Conservation (phyloP, 1,140 invertebrate genomes). For the Cydia strobilella region DNA sequence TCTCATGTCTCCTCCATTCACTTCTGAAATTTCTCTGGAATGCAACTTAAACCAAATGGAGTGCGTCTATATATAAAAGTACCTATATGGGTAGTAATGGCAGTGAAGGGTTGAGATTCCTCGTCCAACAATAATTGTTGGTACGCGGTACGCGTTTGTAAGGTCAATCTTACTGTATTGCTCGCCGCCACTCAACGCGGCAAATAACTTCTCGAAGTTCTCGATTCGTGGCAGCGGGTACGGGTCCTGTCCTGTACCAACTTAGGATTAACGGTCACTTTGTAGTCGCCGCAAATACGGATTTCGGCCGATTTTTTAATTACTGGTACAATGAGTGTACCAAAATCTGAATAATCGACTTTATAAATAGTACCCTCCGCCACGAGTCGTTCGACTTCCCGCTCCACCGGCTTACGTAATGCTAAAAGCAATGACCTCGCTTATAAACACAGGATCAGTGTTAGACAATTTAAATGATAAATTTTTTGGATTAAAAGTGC, state of each 20-base stretch:
- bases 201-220: no score
- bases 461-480: conserved; percentile 35
- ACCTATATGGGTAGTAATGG: no score
- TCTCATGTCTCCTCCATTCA: no score
- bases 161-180: no score
- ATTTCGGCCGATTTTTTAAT: conserved; percentile 39
- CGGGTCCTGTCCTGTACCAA: no score
- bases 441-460: conserved; percentile 36
- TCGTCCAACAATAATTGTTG: no score
- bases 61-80: no score
- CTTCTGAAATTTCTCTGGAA: conserved; percentile 45
- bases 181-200: no score
- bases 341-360: conserved; percentile 40
- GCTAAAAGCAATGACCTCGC: conserved; percentile 35
- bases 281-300: conserved; percentile 41
- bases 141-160: no score
- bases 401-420: conserved; percentile 33
- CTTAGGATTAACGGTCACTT: no score
- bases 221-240: no score
- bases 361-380: conserved; percentile 35
- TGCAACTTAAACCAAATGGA: conserved; percentile 39
- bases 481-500: conserved; percentile 33
- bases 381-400: conserved; percentile 33
- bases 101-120: no score
- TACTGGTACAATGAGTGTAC: conserved; percentile 48